phyloP scores from a whole-genome alignment of 2,797 vertebrate genomes.

The Buceros bicornis region DNA sequence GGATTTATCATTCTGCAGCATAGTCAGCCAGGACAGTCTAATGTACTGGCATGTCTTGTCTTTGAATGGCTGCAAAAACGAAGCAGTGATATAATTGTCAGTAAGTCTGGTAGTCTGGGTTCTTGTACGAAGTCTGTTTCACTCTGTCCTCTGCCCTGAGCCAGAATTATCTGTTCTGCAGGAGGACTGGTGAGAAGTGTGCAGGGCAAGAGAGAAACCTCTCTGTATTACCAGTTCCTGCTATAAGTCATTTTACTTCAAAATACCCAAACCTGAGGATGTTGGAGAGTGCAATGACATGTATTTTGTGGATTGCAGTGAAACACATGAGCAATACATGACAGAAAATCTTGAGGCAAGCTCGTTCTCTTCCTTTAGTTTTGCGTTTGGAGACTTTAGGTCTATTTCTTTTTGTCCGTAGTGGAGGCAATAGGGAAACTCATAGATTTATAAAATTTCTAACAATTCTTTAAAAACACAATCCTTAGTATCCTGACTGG shows the following conservation, averaged over 20 bases:
- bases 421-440: background rate
- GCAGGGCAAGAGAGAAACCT: background rate
- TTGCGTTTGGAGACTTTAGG: background rate
- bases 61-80: background rate
- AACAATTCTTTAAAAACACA: background rate
- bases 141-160: background rate
- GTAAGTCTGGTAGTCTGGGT: background rate
- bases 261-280: background rate
- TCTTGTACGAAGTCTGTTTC: background rate
- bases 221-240: background rate
- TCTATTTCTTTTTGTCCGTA: rapidly evolving
- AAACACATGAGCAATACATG: background rate
- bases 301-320: background rate
- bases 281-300: background rate
- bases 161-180: background rate
- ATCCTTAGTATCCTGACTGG: background rate
- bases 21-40: background rate
- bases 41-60: background rate
- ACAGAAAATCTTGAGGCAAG: background rate
- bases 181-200: background rate
- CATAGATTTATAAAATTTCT: background rate
- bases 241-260: background rate
- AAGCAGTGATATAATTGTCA: background rate
- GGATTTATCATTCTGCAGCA: background rate
- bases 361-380: background rate